Percentiles rank a stretch among this genome's conserved stretches.
Evolutionary conservation across 2,888 invertebrate species (phyloP).

Genomic region (Ectemnius lituratus): DNA sequence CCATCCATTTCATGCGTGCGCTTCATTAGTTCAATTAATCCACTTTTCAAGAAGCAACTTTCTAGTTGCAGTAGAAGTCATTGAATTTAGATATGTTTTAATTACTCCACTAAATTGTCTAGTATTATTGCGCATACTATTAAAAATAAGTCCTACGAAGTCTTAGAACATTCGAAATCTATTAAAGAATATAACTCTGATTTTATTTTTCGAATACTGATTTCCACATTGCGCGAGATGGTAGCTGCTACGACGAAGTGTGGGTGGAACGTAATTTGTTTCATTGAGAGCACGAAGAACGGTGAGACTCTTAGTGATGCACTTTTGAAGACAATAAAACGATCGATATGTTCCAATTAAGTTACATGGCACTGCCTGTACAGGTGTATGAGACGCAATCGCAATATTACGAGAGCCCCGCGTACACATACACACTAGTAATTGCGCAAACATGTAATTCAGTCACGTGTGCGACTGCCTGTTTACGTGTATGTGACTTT

Average conservation of each 20-base stretch:
- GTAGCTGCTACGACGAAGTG: background rate
- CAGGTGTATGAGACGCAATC: too few relatives aligned
- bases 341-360: slow-evolving; percentile 47
- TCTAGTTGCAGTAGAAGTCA: slow-evolving; percentile 11
- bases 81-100: too few relatives aligned
- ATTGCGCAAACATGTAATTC: background rate
- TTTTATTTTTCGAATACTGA: too few relatives aligned
- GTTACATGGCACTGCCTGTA: slow-evolving; percentile 36
- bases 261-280: too few relatives aligned
- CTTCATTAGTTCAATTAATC: slow-evolving; percentile 3
- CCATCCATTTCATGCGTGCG: too few relatives aligned
- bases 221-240: too few relatives aligned
- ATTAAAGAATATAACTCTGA: too few relatives aligned
- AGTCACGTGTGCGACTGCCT: background rate
- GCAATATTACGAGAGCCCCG: background rate
- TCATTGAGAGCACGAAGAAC: too few relatives aligned
- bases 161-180: too few relatives aligned
- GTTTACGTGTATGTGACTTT: background rate
- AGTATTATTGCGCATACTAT: too few relatives aligned
- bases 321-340: slow-evolving; percentile 60
- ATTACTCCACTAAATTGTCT: too few relatives aligned
- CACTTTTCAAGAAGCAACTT: slow-evolving; percentile 9
- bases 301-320: slow-evolving; percentile 24
- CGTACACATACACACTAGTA: background rate
- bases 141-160: too few relatives aligned